phyloP scores from a whole-genome alignment of 2,888 invertebrate species.

The Drymonia ruficornis region DNA sequence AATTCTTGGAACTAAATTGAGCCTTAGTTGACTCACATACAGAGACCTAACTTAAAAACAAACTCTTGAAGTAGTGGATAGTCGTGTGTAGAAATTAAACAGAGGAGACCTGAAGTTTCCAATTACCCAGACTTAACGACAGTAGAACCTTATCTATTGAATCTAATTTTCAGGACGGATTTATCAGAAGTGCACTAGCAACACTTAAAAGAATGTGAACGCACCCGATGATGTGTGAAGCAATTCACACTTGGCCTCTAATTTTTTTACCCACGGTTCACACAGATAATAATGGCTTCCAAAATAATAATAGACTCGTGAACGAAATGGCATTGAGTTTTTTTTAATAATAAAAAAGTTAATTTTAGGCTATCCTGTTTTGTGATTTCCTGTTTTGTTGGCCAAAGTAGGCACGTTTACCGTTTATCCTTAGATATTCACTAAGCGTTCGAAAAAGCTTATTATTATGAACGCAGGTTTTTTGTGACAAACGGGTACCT shows the following conservation, averaged over 20 bases:
- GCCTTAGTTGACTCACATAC: not conserved
- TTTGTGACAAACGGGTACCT: no score
- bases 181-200: no score
- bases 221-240: not conserved
- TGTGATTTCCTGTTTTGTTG: constrained; percentile 30
- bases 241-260: constrained; percentile 29
- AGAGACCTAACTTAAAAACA: no score
- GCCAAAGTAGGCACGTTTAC: constrained; percentile 29
- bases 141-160: no score
- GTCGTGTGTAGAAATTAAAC: no score
- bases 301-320: constrained; percentile 46
- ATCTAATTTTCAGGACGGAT: no score
- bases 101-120: no score
- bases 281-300: constrained; percentile 38
- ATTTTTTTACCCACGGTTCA: constrained; percentile 37
- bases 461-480: no score
- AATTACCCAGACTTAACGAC: no score
- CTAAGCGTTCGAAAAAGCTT: not conserved
- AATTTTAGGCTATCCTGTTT: constrained; percentile 30
- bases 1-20: not conserved
- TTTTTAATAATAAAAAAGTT: constrained; percentile 20
- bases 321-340: constrained; percentile 43
- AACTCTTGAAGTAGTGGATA: no score
- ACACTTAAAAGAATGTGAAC: not conserved
- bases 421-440: not conserved